Percentiles rank a stretch among this genome's conserved stretches.
Conservation (phyloP, 1,140 invertebrate genomes). For the Lineus longissimus region DNA sequence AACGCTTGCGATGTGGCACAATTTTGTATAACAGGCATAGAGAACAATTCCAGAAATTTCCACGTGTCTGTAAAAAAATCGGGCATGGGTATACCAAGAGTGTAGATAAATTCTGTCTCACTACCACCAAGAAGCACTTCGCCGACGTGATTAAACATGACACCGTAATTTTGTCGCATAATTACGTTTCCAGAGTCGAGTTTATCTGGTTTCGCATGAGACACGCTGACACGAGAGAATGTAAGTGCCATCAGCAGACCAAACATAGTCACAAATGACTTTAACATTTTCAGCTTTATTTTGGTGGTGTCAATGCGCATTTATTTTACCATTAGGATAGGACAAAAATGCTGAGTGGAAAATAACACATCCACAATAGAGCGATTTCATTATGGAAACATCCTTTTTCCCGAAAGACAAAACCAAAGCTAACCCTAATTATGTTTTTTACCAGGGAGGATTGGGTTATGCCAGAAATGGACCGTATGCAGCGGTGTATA, state of each 20-base stretch:
- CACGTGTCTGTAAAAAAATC: background rate
- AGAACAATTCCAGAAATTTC: background rate
- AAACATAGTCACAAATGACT: background rate
- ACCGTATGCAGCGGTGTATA: background rate
- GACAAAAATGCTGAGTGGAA: no score
- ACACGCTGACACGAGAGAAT: background rate
- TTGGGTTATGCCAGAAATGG: conserved; percentile 5
- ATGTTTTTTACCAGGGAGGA: conserved; percentile 7
- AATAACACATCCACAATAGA: no score
- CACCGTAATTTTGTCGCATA: background rate
- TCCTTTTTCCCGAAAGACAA: conserved; percentile 3
- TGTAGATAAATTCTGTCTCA: background rate
- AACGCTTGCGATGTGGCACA: background rate
- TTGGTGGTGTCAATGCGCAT: no score
- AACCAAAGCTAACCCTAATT: conserved; percentile 5
- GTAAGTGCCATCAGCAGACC: background rate
- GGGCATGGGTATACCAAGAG: background rate
- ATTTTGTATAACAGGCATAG: background rate
- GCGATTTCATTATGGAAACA: no score
- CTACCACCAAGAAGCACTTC: conserved; percentile 5
- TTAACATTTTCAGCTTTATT: background rate
- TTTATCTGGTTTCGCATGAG: background rate
- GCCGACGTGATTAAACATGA: conserved; percentile 2
- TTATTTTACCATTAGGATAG: conserved; percentile 4
- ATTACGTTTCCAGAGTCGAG: background rate